Percentiles rank a stretch among this genome's conserved stretches.
These are phyloP conservation scores for Cephalopholis sonnerati DNA, from an alignment of 2,113 vertebrate species.

Conservation along the genomic window DNA sequence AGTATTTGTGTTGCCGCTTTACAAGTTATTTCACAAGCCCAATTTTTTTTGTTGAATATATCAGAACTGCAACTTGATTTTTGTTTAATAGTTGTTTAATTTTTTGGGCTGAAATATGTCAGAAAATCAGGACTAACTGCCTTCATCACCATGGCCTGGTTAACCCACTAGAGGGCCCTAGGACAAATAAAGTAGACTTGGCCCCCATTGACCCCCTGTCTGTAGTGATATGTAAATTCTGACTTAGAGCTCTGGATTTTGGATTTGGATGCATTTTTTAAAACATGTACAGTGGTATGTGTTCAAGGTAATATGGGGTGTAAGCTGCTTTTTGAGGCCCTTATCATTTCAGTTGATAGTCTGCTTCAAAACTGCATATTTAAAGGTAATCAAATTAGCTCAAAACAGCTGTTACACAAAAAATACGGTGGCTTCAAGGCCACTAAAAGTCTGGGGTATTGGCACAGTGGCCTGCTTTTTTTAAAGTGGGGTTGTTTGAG, in stretches of 20 bases:
- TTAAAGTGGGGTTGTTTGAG: no score
- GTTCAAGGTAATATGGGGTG: background rate
- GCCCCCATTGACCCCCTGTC: background rate
- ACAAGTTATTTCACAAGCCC: background rate
- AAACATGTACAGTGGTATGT: background rate
- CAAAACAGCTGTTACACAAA: background rate
- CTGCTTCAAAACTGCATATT: background rate
- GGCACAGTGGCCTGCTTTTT: background rate
- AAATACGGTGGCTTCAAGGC: background rate
- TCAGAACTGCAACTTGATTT: no score
- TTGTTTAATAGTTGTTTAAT: background rate
- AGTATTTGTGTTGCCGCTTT: background rate
- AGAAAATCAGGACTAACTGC: background rate
- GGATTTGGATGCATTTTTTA: background rate
- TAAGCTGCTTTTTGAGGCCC: conserved; percentile 9
- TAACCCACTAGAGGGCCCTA: background rate
- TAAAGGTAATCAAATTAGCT: conserved; percentile 3
- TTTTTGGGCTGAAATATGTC: background rate
- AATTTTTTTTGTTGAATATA: background rate
- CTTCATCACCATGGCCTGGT: background rate
- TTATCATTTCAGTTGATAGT: background rate
- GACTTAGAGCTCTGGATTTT: background rate
- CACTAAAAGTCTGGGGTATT: background rate
- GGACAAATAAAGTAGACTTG: background rate
- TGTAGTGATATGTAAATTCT: background rate